Evolutionary conservation across 2,888 invertebrate genomes (phyloP), one percentile per base, ranked within the genome.

Genomic region (Lepidocyrtoides sp.): DNA sequence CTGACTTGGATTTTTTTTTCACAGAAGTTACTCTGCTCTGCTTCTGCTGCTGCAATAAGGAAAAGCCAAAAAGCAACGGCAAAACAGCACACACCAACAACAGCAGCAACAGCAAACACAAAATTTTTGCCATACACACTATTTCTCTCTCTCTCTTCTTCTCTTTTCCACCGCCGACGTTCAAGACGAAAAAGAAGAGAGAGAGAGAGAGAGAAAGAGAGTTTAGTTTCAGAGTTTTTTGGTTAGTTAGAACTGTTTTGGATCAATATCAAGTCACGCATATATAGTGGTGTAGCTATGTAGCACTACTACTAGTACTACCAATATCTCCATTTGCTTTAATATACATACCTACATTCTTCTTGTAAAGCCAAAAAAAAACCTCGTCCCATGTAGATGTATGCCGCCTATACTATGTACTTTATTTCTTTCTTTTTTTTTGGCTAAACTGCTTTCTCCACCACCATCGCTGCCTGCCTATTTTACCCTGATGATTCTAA

Each of bases 241-340:
- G 79, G 79, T 79, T 79, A 79, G 79, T 79, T 79, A 79, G 79
- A 79, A 79, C 79, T 79, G 79, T 75, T 63, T 84, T 86, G 91
- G 91, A 91, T 91, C 91, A 91, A 91, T 91, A 91, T 91, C 91
- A 91, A 91, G 91, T 91, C 91, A 91, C 91, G 91, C 91, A 91
- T 91, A 91, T 91, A 72, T n/a, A n/a, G n/a, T n/a, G n/a, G n/a
- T n/a, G n/a, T n/a, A n/a, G 75, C 81, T 89, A 89, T 54, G 60
- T 23, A 81, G 69, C n/a, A 51, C 5, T 23, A 54, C 32, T 20
- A 54, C 32, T 20, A 51, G 4, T 20, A 51, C 77, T 10, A 51
- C 77, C 17, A 51, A 69, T 66, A 66, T 66, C 29, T 26, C 23
- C 51, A 12, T 72, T 72, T 20, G n/a, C n/a, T n/a, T n/a, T n/a